Evolutionary conservation across 2,888 invertebrate species (phyloP).

Genomic region (Microctonus hyperodae): DNA sequence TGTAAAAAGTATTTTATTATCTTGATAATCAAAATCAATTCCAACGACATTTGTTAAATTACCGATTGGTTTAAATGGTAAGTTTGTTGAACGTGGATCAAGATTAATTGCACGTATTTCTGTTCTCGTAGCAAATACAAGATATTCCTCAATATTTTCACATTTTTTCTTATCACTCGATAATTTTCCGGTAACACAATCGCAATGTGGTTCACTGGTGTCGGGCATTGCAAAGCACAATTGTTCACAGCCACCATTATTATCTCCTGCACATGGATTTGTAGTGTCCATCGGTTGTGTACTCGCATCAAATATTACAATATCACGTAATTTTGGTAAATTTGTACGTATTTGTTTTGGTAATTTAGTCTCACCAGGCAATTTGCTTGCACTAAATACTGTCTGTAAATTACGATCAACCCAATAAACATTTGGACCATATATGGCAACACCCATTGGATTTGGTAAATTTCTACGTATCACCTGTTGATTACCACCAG

Average conservation of each 20-base stretch:
- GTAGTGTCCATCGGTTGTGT: constrained; percentile 86
- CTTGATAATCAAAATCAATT: constrained; percentile 92
- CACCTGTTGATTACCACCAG: constrained; percentile 81
- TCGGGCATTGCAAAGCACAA: constrained; percentile 93
- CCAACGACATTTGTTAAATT: constrained; percentile 94
- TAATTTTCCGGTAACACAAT: constrained; percentile 90
- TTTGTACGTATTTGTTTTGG: constrained; percentile 82
- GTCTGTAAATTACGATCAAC: constrained; percentile 90
- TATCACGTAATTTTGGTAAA: constrained; percentile 84
- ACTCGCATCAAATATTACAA: constrained; percentile 87
- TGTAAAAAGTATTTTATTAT: constrained; percentile 88
- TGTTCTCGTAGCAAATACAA: constrained; percentile 93
- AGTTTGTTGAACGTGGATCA: constrained; percentile 80
- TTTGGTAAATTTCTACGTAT: constrained; percentile 89
- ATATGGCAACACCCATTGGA: constrained; percentile 91
- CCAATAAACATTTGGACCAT: constrained; percentile 87
- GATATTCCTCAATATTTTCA: constrained; percentile 83
- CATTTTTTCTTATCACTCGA: constrained; percentile 75
- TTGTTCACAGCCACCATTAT: constrained; percentile 90
- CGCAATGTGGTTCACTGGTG: constrained; percentile 76
- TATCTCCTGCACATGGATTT: constrained; percentile 79
- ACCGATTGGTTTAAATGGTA: constrained; percentile 85
- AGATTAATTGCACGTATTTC: constrained; percentile 92
- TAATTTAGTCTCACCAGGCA: constrained; percentile 75
- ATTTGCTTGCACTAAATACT: constrained; percentile 81